A percentile compares a stretch with the other conserved stretches of the same genome.
phyloP scores from a whole-genome alignment of 2,113 vertebrate genomes.

The Bos indicus region DNA sequence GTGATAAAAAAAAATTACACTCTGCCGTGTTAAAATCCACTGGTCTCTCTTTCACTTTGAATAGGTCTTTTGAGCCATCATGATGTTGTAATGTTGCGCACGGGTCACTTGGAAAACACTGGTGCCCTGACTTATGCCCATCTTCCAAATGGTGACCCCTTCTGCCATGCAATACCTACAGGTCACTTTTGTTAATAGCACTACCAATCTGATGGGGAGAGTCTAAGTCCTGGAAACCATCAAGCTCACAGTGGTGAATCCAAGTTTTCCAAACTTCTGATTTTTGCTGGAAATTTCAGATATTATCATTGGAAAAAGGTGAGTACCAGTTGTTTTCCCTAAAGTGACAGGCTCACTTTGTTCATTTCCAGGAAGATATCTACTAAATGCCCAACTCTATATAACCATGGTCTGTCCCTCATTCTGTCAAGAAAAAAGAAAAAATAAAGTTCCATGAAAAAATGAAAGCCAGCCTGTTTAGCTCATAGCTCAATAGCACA shows the following conservation, averaged over 20 bases:
- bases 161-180: not conserved
- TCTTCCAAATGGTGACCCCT: not conserved
- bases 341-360: not conserved
- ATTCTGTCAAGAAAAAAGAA: slow-evolving; percentile 29
- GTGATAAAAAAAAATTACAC: not conserved
- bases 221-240: not conserved
- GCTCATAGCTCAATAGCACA: not conserved
- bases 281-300: not conserved
- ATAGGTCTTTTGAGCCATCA: not conserved
- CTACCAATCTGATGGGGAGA: not conserved
- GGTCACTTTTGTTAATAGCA: not conserved
- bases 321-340: not conserved
- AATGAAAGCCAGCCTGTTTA: not conserved
- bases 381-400: not conserved
- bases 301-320: not conserved
- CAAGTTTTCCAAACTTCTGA: not conserved
- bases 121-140: not conserved
- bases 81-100: not conserved
- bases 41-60: not conserved
- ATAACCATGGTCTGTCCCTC: not conserved
- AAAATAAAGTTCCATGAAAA: not conserved
- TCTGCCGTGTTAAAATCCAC: not conserved
- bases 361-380: not conserved
- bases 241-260: not conserved
- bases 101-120: not conserved